Evolutionary conservation across 2,888 invertebrate species (phyloP).

Genomic region (Drosophila melanosoma): DNA sequence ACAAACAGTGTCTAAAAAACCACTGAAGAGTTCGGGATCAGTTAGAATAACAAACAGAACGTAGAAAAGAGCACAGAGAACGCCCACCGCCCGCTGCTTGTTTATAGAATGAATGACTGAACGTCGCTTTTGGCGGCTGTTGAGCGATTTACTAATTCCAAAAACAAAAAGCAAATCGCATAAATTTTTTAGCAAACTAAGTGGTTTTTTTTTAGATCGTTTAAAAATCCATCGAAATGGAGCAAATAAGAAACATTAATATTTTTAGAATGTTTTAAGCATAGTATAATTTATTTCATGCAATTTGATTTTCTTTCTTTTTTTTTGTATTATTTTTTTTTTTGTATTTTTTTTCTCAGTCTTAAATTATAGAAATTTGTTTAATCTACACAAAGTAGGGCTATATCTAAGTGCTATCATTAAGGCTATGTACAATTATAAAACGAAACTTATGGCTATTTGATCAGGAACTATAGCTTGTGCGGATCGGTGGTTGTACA

Average conservation of each 20-base stretch:
- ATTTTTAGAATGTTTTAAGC: constrained; percentile 61
- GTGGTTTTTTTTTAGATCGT: constrained; percentile 24
- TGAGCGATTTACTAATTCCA: constrained; percentile 41
- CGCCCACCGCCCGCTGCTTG: constrained; percentile 39
- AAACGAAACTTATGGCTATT: constrained; percentile 49
- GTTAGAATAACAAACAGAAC: constrained; percentile 23
- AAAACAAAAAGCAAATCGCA: constrained; percentile 34
- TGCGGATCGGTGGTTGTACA: constrained; percentile 46
- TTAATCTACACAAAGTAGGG: constrained; percentile 37
- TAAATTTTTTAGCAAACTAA: constrained; percentile 52
- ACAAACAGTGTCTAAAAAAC: constrained; percentile 21
- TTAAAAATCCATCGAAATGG: constrained; percentile 21
- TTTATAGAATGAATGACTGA: constrained; percentile 28
- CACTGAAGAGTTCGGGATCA: background rate
- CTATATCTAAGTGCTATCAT: constrained; percentile 29
- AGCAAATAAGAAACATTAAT: constrained; percentile 33
- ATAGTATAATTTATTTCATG: constrained; percentile 57
- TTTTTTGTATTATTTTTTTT: background rate
- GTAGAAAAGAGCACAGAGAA: background rate
- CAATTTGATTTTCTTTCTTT: constrained; percentile 15
- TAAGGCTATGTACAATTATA: constrained; percentile 47
- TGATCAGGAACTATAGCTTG: constrained; percentile 72
- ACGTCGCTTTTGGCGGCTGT: constrained; percentile 32
- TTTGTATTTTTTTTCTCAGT: constrained; percentile 39
- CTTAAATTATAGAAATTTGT: constrained; percentile 48